Conservation (phyloP, 2,113 vertebrate species). For the Lethenteron reissneri region DNA sequence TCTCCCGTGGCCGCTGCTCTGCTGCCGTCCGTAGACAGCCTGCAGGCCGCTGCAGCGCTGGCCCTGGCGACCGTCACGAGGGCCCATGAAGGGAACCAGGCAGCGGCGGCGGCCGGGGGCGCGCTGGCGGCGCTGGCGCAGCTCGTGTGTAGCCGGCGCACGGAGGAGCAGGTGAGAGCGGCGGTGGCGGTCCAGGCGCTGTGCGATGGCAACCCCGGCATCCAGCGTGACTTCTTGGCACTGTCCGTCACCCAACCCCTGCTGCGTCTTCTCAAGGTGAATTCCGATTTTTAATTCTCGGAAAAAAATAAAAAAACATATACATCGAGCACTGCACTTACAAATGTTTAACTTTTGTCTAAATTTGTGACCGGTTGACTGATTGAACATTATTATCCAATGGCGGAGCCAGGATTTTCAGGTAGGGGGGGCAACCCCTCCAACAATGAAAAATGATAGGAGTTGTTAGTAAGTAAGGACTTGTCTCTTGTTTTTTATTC, state of each 20-base stretch:
- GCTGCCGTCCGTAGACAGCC: slow-evolving; percentile 17
- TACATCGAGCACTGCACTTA: too few relatives aligned
- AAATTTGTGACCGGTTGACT: too few relatives aligned
- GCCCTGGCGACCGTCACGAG: slow-evolving; percentile 28
- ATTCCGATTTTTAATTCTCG: neutral
- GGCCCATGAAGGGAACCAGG: slow-evolving; percentile 22
- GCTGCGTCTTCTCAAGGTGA: slow-evolving; percentile 32
- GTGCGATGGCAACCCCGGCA: slow-evolving; percentile 20
- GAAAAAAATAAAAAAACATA: too few relatives aligned
- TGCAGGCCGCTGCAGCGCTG: slow-evolving; percentile 23
- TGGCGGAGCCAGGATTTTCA: too few relatives aligned
- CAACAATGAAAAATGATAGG: too few relatives aligned
- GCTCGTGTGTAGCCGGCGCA: slow-evolving; percentile 22
- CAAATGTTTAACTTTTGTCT: too few relatives aligned
- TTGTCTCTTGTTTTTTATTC: too few relatives aligned
- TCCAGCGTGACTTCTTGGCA: slow-evolving; percentile 27
- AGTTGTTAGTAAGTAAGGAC: too few relatives aligned
- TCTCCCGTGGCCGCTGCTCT: neutral
- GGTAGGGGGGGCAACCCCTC: too few relatives aligned
- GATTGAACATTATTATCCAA: too few relatives aligned
- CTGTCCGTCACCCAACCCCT: slow-evolving; percentile 22
- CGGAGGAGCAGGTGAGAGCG: slow-evolving; percentile 25
- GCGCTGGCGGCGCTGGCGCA: slow-evolving; percentile 22
- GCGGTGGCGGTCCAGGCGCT: slow-evolving; percentile 29
- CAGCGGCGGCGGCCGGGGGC: slow-evolving; percentile 18